Evolutionary conservation across 1,140 invertebrate species (phyloP).

Genomic region (Episyrphus balteatus): DNA sequence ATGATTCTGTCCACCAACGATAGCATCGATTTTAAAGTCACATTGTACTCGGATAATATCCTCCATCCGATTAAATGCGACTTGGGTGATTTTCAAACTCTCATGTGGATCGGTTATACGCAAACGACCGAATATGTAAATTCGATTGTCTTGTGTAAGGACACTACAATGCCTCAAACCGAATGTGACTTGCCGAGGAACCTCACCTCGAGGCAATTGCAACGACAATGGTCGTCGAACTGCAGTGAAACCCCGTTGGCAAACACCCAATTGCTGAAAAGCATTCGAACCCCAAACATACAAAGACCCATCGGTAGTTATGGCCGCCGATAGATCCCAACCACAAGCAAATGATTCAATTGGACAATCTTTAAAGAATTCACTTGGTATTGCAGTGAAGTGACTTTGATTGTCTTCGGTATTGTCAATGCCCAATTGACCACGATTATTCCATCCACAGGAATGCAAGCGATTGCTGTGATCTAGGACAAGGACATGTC

Average conservation of each 20-base stretch:
- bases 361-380: constrained; percentile 37
- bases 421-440: constrained; percentile 55
- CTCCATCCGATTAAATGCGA: not conserved
- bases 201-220: constrained; percentile 23
- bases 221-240: constrained; percentile 36
- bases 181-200: constrained; percentile 38
- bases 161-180: constrained; percentile 59
- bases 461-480: constrained; percentile 56
- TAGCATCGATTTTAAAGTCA: constrained; percentile 12
- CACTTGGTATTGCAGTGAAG: constrained; percentile 22
- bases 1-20: constrained; percentile 59
- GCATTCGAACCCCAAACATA: constrained; percentile 67
- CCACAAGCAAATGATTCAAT: constrained; percentile 54
- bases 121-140: constrained; percentile 27
- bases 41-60: not conserved
- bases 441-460: constrained; percentile 80
- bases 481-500: constrained; percentile 59
- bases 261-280: constrained; percentile 58
- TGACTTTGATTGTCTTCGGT: constrained; percentile 21
- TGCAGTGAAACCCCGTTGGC: constrained; percentile 39
- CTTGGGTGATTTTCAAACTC: not conserved
- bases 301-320: constrained; percentile 50
- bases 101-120: constrained; percentile 17
- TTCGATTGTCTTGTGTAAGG: constrained; percentile 44
- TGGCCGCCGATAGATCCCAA: constrained; percentile 58